Evolutionary conservation across 2,797 vertebrate species (phyloP).

Genomic region (Neostethus bicornis): DNA sequence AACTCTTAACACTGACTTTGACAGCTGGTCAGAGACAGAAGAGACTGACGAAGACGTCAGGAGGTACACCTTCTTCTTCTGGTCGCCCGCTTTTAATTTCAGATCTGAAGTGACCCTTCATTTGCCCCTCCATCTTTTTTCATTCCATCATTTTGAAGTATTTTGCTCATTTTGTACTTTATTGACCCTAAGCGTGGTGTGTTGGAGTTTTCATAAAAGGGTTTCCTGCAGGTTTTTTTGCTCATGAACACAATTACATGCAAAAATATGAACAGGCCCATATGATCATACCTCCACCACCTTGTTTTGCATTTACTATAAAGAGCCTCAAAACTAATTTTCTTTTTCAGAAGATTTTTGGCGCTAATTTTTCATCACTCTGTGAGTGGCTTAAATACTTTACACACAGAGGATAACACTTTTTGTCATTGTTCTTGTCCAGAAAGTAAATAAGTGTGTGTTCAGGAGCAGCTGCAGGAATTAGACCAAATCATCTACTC

Average conservation of each 20-base stretch:
- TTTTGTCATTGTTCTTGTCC: too few species aligned
- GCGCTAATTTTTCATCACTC: too few species aligned
- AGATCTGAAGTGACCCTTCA: slow-evolving; percentile 67
- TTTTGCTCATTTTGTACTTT: slow-evolving; percentile 10
- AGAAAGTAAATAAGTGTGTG: slow-evolving; percentile 31
- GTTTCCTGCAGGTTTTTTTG: slow-evolving; percentile 13
- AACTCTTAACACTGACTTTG: slow-evolving; percentile 84
- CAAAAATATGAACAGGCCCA: too few species aligned
- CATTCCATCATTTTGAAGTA: slow-evolving; percentile 38
- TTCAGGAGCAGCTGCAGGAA: slow-evolving; percentile 32
- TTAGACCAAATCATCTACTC: slow-evolving; percentile 12
- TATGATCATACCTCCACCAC: too few species aligned
- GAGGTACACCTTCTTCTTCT: slow-evolving; percentile 86
- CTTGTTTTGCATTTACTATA: too few species aligned
- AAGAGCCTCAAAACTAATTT: too few species aligned
- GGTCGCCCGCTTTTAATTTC: slow-evolving; percentile 55
- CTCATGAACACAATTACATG: slow-evolving; percentile 42
- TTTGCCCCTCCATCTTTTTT: slow-evolving; percentile 5
- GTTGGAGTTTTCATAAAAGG: not conserved
- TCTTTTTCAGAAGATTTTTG: too few species aligned
- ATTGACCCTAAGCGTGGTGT: slow-evolving; percentile 23
- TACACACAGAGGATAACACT: too few species aligned
- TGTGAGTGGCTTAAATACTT: too few species aligned
- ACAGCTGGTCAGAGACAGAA: slow-evolving; percentile 89
- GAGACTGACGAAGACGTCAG: slow-evolving; percentile 84